Percentiles rank a stretch among this genome's conserved stretches.
Evolutionary conservation across 1,140 invertebrate species (phyloP).

Genomic region (Heliconius hewitsoni): DNA sequence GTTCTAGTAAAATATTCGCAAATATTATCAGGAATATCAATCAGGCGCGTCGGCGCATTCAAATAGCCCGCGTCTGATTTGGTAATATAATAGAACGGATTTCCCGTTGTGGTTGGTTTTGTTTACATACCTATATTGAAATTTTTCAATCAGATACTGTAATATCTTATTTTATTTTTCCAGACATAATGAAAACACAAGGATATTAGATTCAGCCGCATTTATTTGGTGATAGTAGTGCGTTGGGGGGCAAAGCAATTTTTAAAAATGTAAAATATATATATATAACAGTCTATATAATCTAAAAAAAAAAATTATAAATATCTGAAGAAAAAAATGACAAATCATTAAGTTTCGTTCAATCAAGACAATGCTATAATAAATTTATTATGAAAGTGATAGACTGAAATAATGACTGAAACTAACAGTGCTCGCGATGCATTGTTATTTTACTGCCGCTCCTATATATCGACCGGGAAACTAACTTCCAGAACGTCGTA

Average conservation of each 20-base stretch:
- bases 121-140: background rate
- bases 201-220: too few relatives aligned
- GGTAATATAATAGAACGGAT: conserved; percentile 37
- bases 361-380: conserved; percentile 1
- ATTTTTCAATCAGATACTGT: too few relatives aligned
- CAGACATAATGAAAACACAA: background rate
- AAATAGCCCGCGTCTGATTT: conserved; percentile 37
- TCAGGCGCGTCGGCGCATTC: conserved; percentile 45
- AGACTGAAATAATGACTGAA: conserved; percentile 29
- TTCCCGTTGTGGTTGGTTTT: conserved; percentile 11
- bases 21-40: conserved; percentile 59
- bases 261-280: too few relatives aligned
- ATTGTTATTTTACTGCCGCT: conserved; percentile 57
- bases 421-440: conserved; percentile 37
- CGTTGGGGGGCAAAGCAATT: too few relatives aligned
- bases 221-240: too few relatives aligned
- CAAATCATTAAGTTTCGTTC: background rate
- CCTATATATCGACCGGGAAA: conserved; percentile 65
- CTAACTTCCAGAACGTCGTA: conserved; percentile 46
- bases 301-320: background rate
- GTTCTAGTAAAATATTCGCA: conserved; percentile 53
- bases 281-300: too few relatives aligned
- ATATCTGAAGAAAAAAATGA: background rate
- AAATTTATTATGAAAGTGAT: conserved; percentile 10
- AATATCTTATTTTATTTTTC: too few relatives aligned